phyloP scores from a whole-genome alignment of 1,140 invertebrate genomes.

The Gonatopus flavifemur region DNA sequence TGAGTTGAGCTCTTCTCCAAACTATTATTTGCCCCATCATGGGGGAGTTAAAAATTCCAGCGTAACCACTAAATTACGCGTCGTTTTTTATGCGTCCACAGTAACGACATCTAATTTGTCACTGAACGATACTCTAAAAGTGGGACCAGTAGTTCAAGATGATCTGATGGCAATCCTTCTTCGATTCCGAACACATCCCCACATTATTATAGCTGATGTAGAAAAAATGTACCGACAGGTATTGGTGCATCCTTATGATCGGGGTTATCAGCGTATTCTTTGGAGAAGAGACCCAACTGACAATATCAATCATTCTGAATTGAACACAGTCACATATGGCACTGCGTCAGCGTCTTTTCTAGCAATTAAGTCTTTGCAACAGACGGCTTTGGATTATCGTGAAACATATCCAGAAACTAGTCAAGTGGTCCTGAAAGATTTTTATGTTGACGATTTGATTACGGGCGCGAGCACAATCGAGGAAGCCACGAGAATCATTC shows the following conservation, averaged over 20 bases:
- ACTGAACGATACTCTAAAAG: constrained; percentile 4
- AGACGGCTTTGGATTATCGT: constrained; percentile 17
- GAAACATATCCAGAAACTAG: constrained; percentile 17
- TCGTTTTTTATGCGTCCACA: constrained; percentile 11
- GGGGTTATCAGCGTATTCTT: constrained; percentile 26
- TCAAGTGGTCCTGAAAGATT: constrained; percentile 8
- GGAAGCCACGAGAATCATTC: constrained; percentile 16
- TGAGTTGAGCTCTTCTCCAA: neutral
- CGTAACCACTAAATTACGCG: constrained; percentile 3
- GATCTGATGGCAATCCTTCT: constrained; percentile 6
- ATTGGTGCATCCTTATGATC: constrained; percentile 1
- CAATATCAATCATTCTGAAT: constrained; percentile 18
- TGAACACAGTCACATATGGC: no score
- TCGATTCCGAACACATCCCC: constrained; percentile 4
- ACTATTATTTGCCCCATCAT: constrained; percentile 13
- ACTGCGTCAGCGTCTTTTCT: constrained; percentile 26
- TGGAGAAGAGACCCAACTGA: constrained; percentile 13
- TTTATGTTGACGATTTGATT: constrained; percentile 33
- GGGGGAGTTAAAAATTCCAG: neutral
- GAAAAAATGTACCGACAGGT: constrained; percentile 16
- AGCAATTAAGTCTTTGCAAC: constrained; percentile 17
- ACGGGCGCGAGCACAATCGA: constrained; percentile 13
- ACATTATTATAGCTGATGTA: constrained; percentile 5
- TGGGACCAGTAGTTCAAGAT: neutral
- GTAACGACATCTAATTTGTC: neutral